Evolutionary conservation across 1,140 invertebrate genomes (phyloP), one percentile per base, ranked within the genome.

Genomic region (Papilio dardanus): DNA sequence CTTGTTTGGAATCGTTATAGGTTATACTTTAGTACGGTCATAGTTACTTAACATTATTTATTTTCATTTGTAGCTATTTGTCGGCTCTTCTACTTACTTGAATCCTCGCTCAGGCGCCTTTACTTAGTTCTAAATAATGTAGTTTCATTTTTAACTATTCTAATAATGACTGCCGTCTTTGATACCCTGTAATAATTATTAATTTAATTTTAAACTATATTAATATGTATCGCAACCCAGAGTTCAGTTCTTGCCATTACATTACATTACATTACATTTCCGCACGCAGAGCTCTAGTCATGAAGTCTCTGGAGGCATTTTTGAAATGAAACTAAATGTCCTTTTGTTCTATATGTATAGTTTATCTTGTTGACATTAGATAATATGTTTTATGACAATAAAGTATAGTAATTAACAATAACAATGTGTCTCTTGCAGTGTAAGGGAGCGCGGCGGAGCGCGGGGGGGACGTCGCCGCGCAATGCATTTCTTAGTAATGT

Each of bases 401-500:
- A 58, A 58, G 7, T 50, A 24, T 58, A 28, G 8, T 14, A 28
- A 12, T 58, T 58, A 69, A 69, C 67, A 77, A 35, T 62, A 33
- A 50, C 40, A 54, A 65, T 80, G 83, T 80, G 76, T 87, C 84
- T 91, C 77, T 91, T 92, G 73, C 90, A 92, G 90, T 91, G 85
- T 92, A 83, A 91, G 78, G 67, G 77, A 62, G 67, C 76, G 73
- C 74, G 46, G 69, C 66, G 4, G 35, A 21, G 10, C 21, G 35
- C n/a, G 58, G 66, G 54, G 54, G 28, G 74, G 66, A 40, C 73
- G 76, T 74, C 46, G n/a, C 30, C 77, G 74, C 82, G 77, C 79
- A 84, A 46, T 86, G 87, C 89, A 88, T 88, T 89, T 88, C 77
- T 76, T 85, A 84, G 86, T 86, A 83, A 83, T 83, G 87, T 90